A percentile compares a stretch with the other conserved stretches of the same genome.
Conservation (phyloP, 2,113 vertebrate genomes). For the Cryptomyrus ogoouensis region DNA sequence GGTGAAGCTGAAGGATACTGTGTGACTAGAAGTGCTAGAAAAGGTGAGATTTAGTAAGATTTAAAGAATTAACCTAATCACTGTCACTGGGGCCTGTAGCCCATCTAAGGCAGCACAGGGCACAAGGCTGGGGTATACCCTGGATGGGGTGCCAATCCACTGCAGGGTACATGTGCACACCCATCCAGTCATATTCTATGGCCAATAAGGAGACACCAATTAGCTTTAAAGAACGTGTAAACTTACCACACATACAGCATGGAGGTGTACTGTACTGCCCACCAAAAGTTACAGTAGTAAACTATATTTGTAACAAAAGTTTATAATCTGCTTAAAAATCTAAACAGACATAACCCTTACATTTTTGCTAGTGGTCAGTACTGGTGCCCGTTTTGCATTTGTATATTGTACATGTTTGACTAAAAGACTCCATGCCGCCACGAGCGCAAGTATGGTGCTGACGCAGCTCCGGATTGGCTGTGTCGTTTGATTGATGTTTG, state of each 20-base stretch:
- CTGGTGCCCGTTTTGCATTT: too few relatives aligned
- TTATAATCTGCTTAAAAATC: not conserved
- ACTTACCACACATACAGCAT: not conserved
- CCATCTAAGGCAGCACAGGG: not conserved
- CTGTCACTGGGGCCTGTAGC: not conserved
- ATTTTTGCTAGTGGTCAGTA: not conserved
- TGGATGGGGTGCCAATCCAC: not conserved
- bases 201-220: not conserved
- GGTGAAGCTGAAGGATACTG: not conserved
- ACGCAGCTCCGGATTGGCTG: not conserved
- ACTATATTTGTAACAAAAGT: not conserved
- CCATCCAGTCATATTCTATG: not conserved
- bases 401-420: not conserved
- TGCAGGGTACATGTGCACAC: not conserved
- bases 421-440: not conserved
- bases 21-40: not conserved
- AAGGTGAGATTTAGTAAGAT: not conserved
- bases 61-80: not conserved
- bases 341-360: not conserved
- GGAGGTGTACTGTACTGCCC: not conserved
- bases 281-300: not conserved
- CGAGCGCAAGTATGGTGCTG: not conserved
- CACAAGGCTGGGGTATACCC: not conserved
- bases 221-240: not conserved
- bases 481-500: not conserved